Percentiles rank a stretch among this genome's conserved stretches.
These are phyloP conservation scores for Coendou prehensilis DNA, from an alignment of 2,797 vertebrate species.

Conservation along the genomic window DNA sequence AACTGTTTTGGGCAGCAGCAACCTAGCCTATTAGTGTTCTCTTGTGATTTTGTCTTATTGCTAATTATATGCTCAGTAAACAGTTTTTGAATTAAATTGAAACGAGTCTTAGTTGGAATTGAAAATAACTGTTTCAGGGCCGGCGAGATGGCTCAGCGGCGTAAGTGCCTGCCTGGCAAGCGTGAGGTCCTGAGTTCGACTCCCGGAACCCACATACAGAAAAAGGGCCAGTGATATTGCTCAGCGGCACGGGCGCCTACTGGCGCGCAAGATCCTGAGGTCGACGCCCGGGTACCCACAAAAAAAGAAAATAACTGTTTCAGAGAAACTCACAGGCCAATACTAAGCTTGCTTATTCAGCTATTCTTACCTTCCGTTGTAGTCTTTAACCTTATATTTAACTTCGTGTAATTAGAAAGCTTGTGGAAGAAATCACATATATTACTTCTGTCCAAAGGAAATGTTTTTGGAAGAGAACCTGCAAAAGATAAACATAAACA, in stretches of 20 bases:
- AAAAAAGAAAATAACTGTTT: background rate
- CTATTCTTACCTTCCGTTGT: background rate
- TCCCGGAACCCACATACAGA: too few species aligned
- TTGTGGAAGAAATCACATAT: background rate
- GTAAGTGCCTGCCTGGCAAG: too few species aligned
- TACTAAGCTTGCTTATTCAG: background rate
- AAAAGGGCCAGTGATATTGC: too few species aligned
- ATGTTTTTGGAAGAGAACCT: background rate
- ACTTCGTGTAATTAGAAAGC: conserved; percentile 4
- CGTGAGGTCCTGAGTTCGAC: too few species aligned
- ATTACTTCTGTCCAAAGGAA: conserved; percentile 37
- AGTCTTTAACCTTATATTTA: conserved; percentile 7
- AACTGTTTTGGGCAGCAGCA: background rate
- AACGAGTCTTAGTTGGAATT: background rate
- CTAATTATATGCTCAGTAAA: background rate
- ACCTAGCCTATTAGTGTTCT: background rate
- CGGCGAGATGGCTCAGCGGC: too few species aligned
- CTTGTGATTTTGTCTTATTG: background rate
- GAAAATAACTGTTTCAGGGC: conserved; percentile 36
- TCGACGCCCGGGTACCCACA: too few species aligned
- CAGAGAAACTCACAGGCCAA: background rate
- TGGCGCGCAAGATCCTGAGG: too few species aligned
- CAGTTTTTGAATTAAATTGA: conserved; percentile 36
- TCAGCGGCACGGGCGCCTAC: too few species aligned
- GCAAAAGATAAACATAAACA: background rate